Percentiles rank a stretch among this genome's conserved stretches.
These are phyloP conservation scores for Drosophila truncata DNA, from an alignment of 1,140 invertebrate species.

Conservation along the genomic window DNA sequence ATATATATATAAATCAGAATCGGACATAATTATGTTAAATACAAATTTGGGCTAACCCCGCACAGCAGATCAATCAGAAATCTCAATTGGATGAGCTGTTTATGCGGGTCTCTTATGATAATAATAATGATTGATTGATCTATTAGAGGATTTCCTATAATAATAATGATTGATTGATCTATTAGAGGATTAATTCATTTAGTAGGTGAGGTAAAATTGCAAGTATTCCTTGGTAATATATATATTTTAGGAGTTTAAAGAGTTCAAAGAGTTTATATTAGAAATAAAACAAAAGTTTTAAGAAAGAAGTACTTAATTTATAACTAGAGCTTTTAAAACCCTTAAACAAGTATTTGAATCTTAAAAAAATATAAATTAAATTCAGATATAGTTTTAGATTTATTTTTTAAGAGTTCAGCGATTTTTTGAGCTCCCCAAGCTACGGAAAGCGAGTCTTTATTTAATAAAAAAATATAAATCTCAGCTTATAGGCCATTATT, in stretches of 20 bases:
- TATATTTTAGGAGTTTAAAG: background rate
- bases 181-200: background rate
- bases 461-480: background rate
- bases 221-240: background rate
- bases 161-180: too few relatives aligned
- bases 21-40: conserved; percentile 23
- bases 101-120: conserved; percentile 31
- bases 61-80: conserved; percentile 17
- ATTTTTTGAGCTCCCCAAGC: background rate
- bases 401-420: background rate
- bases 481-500: background rate
- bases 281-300: background rate
- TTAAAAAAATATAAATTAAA: background rate
- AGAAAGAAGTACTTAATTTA: background rate
- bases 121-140: conserved; percentile 6
- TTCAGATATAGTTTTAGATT: background rate
- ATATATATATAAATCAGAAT: background rate
- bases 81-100: conserved; percentile 8
- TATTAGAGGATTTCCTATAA: too few relatives aligned
- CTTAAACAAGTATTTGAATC: background rate
- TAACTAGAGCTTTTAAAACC: background rate
- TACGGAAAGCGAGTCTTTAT: background rate
- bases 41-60: conserved; percentile 39
- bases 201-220: background rate
- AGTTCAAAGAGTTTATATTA: too few relatives aligned